Percentiles rank a stretch among this genome's conserved stretches.
These are phyloP conservation scores for Iphiclides podalirius DNA, from an alignment of 2,888 invertebrate genomes.

Conservation along the genomic window DNA sequence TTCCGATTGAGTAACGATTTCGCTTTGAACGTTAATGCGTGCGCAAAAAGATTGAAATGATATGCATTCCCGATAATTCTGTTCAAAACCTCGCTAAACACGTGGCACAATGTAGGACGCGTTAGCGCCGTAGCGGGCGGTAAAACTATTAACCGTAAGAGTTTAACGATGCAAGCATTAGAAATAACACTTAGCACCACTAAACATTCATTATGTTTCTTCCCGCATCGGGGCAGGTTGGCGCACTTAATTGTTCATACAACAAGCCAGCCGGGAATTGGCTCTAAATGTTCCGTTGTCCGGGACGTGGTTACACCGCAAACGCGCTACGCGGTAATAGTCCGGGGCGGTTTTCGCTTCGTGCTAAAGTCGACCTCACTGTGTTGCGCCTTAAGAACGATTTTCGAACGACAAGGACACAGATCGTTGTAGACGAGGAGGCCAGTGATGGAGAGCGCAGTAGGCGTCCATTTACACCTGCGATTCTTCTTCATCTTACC, in stretches of 20 bases:
- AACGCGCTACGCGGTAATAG: conserved; percentile 55
- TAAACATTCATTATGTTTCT: conserved; percentile 70
- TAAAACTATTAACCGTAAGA: conserved; percentile 23
- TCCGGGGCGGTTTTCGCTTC: conserved; percentile 39
- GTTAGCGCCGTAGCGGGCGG: conserved; percentile 8
- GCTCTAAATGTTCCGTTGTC: conserved; percentile 71
- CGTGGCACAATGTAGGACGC: conserved; percentile 26
- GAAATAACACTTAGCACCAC: conserved; percentile 56
- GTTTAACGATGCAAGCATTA: conserved; percentile 42
- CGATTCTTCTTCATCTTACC: conserved; percentile 77
- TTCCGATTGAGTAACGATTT: conserved; percentile 58
- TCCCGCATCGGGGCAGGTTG: conserved; percentile 62
- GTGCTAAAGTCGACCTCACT: conserved; percentile 57
- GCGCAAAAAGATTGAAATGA: conserved; percentile 23
- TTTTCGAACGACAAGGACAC: conserved; percentile 35
- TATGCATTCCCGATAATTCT: conserved; percentile 26
- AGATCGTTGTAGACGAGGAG: conserved; percentile 34
- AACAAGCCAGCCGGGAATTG: conserved; percentile 75
- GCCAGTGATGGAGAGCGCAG: conserved; percentile 69
- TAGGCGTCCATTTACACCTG: conserved; percentile 74
- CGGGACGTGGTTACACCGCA: conserved; percentile 64
- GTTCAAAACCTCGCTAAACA: conserved; percentile 21
- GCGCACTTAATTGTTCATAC: conserved; percentile 76
- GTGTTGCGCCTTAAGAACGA: conserved; percentile 45
- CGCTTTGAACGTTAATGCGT: conserved; percentile 50